Conservation (phyloP, 2,113 vertebrate genomes). For the Danionella cerebrum region DNA sequence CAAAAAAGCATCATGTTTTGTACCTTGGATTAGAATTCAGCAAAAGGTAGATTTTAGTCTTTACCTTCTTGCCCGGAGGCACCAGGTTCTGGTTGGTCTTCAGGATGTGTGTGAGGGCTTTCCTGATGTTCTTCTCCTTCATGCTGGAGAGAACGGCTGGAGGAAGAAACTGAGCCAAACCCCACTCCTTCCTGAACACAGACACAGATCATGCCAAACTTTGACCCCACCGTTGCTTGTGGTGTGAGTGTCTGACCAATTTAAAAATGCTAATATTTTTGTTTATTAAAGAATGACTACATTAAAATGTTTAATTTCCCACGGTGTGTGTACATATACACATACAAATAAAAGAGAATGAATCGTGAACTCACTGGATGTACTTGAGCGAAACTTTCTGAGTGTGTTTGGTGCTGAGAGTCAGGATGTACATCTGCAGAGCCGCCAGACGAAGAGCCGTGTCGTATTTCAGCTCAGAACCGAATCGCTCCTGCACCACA, state of each 20-base stretch:
- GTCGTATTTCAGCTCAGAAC: constrained; percentile 95
- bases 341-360: too few species aligned
- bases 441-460: constrained; percentile 88
- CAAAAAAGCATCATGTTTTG: too few species aligned
- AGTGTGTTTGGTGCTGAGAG: constrained; percentile 89
- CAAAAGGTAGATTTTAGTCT: not conserved
- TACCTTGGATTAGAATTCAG: too few species aligned
- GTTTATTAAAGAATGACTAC: too few species aligned
- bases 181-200: constrained; percentile 90
- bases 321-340: too few species aligned
- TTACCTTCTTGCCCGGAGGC: constrained; percentile 97
- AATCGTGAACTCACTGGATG: constrained; percentile 81
- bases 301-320: too few species aligned
- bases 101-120: constrained; percentile 95
- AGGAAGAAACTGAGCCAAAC: constrained; percentile 91
- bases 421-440: constrained; percentile 95
- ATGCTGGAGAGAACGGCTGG: constrained; percentile 96
- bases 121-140: constrained; percentile 99
- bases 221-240: too few species aligned
- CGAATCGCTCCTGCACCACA: constrained; percentile 91
- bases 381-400: constrained; percentile 98
- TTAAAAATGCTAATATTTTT: too few species aligned
- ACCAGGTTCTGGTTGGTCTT: constrained; percentile 98
- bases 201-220: too few species aligned
- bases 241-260: too few species aligned